Conservation (phyloP, 2,113 vertebrate species). For the Apteryx mantelli region DNA sequence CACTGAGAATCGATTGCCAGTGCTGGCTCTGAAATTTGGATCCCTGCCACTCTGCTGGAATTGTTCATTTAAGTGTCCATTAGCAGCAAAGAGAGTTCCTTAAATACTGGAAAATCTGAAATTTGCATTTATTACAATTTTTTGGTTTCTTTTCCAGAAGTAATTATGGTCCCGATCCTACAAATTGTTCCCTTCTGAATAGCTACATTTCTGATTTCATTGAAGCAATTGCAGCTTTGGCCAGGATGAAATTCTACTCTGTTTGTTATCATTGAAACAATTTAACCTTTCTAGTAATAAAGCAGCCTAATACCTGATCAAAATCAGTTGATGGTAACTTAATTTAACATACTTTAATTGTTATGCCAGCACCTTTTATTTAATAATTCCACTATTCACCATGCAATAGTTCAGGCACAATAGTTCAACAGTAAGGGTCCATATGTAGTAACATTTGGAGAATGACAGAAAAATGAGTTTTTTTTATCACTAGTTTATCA, state of each 20-base stretch:
- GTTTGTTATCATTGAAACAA: neutral
- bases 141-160: neutral
- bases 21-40: neutral
- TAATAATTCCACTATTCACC: neutral
- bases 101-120: neutral
- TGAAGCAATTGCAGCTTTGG: neutral
- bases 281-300: neutral
- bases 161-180: neutral
- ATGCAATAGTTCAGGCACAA: neutral
- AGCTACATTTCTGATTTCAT: neutral
- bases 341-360: neutral
- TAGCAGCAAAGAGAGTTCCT: neutral
- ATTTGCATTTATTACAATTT: neutral
- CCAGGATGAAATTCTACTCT: neutral
- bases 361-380: neutral
- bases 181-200: neutral
- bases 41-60: neutral
- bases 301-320: neutral
- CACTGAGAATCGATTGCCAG: neutral
- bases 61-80: neutral
- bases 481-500: neutral
- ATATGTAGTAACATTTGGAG: neutral
- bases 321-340: neutral
- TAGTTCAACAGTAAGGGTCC: neutral
- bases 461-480: neutral